Evolutionary conservation across 2,113 vertebrate species (phyloP).

Genomic region (Pangasianodon gigas): DNA sequence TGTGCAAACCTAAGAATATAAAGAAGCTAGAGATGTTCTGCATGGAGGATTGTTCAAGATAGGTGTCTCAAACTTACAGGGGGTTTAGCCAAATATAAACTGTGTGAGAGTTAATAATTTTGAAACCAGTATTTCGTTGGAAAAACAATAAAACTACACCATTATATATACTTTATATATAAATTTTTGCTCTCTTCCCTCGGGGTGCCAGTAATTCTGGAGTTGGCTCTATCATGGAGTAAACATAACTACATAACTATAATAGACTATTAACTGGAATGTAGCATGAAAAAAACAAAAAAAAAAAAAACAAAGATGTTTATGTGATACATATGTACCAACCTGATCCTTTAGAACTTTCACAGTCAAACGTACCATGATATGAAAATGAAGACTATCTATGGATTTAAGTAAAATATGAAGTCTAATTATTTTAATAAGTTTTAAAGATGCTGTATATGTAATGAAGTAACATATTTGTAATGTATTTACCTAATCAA

Average conservation of each 20-base stretch:
- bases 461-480: background rate
- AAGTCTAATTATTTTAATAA: background rate
- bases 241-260: background rate
- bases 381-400: constrained; percentile 27
- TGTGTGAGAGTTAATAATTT: background rate
- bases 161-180: background rate
- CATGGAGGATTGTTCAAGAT: background rate
- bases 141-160: background rate
- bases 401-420: background rate
- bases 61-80: background rate
- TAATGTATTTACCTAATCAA: background rate
- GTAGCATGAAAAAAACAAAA: background rate
- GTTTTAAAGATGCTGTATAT: background rate
- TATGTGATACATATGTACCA: background rate
- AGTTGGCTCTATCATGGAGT: background rate
- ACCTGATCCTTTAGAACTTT: background rate
- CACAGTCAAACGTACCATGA: background rate
- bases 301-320: background rate
- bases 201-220: background rate
- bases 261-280: background rate
- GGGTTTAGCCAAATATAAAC: background rate
- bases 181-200: background rate
- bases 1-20: background rate
- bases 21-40: background rate
- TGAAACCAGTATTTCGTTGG: background rate